phyloP scores from a whole-genome alignment of 2,113 vertebrate genomes.

The Eira barbara region DNA sequence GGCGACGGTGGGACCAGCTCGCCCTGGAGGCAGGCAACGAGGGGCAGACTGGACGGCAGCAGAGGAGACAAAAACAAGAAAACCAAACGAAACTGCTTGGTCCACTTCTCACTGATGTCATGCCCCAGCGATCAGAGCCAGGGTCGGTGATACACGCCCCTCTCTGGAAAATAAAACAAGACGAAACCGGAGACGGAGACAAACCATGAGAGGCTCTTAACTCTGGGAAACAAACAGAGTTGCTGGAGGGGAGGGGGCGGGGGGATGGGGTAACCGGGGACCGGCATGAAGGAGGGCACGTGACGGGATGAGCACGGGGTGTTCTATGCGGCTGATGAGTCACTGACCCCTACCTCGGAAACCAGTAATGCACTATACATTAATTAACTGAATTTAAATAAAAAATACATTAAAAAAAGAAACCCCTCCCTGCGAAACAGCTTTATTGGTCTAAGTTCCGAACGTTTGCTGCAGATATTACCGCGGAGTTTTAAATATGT shows the following conservation, averaged over 20 bases:
- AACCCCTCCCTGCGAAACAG: background rate
- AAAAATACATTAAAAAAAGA: background rate
- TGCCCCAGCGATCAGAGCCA: background rate
- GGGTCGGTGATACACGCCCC: background rate
- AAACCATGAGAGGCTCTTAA: background rate
- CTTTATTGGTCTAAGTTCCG: background rate
- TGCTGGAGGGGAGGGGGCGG: background rate
- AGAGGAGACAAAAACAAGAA: background rate
- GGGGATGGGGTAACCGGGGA: background rate
- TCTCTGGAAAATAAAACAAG: background rate
- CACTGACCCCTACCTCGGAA: background rate
- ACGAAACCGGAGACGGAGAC: background rate
- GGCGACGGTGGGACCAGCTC: accelerated
- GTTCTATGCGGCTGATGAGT: background rate
- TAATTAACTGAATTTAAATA: background rate
- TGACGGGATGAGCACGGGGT: accelerated
- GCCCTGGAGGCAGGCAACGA: background rate
- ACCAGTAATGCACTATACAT: background rate
- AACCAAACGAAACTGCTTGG: background rate
- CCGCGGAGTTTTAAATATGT: background rate
- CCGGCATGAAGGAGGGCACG: background rate
- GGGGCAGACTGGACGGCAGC: accelerated
- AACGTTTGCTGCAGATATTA: background rate
- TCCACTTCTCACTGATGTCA: background rate
- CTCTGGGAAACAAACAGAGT: background rate